These are phyloP conservation scores for Sphenopsis melanotis DNA, from an alignment of 2,797 vertebrate genomes.

Conservation along the genomic window DNA sequence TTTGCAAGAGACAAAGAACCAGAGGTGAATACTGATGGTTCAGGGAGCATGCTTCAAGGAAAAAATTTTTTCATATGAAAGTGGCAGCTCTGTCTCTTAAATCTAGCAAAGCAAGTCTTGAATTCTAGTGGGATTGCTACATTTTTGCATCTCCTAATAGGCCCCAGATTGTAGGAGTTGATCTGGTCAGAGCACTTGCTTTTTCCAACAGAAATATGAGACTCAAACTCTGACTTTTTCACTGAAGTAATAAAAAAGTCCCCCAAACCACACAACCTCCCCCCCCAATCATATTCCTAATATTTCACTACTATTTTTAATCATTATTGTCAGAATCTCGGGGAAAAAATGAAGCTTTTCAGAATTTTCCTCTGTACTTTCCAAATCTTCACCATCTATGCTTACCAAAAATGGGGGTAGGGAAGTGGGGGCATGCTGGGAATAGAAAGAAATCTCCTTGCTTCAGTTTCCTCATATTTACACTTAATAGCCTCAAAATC, in stretches of 20 bases:
- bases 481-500: neutral
- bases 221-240: neutral
- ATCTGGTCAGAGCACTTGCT: neutral
- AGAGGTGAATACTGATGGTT: neutral
- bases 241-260: neutral
- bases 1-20: neutral
- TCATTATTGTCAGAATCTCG: neutral
- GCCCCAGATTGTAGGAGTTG: neutral
- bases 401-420: neutral
- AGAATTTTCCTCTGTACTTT: neutral
- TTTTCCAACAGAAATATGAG: neutral
- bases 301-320: neutral
- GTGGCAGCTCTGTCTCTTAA: neutral
- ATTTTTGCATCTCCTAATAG: neutral
- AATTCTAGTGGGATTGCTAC: neutral
- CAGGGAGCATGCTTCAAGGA: neutral
- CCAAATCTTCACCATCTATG: neutral
- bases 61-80: neutral
- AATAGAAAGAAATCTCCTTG: neutral
- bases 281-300: accelerated
- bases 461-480: neutral
- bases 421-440: neutral
- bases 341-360: neutral
- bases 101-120: neutral
- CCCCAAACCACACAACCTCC: neutral